Percentiles rank a stretch among this genome's conserved stretches.
Conservation (phyloP, 1,140 invertebrate genomes). For the Stratiolaelaps scimitus region DNA sequence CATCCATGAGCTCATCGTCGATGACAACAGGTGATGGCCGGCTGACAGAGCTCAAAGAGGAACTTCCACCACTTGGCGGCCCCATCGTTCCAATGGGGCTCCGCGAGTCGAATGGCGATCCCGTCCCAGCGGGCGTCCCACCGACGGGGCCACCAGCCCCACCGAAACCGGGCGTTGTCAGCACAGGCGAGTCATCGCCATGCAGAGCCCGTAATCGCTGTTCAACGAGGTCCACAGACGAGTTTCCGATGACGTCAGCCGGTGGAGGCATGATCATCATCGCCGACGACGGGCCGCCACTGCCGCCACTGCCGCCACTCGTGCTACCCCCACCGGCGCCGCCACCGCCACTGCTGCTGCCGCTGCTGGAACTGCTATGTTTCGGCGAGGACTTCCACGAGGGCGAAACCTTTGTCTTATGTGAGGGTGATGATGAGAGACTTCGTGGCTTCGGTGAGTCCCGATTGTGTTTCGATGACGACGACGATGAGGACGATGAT, state of each 20-base stretch:
- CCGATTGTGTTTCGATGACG: conserved; percentile 21
- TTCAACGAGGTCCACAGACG: conserved; percentile 3
- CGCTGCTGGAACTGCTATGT: background rate
- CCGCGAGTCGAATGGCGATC: background rate
- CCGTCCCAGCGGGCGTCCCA: too few relatives aligned
- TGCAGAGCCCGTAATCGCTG: conserved; percentile 22
- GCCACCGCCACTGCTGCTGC: too few relatives aligned
- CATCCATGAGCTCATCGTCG: conserved; percentile 17
- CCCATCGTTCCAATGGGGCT: background rate
- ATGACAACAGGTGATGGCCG: background rate
- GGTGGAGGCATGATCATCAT: conserved; percentile 3
- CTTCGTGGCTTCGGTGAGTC: conserved; percentile 26
- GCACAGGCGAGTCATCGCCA: conserved; percentile 2
- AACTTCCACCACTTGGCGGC: too few relatives aligned
- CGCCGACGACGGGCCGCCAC: too few relatives aligned
- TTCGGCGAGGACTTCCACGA: conserved; percentile 21
- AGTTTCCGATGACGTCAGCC: background rate
- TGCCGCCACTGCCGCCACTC: too few relatives aligned
- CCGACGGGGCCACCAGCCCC: too few relatives aligned
- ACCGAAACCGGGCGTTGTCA: too few relatives aligned
- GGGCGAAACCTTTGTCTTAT: conserved; percentile 8
- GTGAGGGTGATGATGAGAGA: conserved; percentile 11
- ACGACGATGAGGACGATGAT: background rate
- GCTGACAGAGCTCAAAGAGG: background rate
- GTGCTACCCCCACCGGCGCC: too few relatives aligned